phyloP scores from a whole-genome alignment of 2,113 vertebrate species.

The Oceanodroma tethys region DNA sequence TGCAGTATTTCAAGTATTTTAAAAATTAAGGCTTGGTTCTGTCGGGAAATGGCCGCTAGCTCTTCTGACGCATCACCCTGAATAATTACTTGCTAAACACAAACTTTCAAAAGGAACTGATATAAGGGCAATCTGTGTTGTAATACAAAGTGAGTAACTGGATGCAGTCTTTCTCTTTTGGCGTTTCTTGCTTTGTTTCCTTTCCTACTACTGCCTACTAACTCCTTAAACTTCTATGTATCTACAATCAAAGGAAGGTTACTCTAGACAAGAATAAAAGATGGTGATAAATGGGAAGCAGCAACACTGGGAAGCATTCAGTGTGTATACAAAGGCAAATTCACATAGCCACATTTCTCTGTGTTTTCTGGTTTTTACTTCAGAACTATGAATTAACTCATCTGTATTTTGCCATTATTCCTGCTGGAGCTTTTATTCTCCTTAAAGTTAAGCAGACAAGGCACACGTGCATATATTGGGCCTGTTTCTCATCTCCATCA shows the following conservation, averaged over 20 bases:
- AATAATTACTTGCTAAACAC: not conserved
- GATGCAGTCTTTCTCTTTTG: not conserved
- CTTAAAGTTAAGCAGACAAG: not conserved
- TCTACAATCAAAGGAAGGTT: not conserved
- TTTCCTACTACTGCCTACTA: not conserved
- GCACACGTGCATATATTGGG: not conserved
- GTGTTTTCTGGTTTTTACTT: not conserved
- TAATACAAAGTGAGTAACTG: not conserved
- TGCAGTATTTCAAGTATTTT: constrained; percentile 38
- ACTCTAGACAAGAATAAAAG: not conserved
- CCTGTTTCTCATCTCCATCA: not conserved
- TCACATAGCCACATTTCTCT: not conserved
- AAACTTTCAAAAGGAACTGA: not conserved
- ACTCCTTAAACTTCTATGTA: not conserved
- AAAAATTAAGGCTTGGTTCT: constrained; percentile 50
- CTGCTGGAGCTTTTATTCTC: not conserved
- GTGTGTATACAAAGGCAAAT: not conserved
- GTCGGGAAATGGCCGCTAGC: not conserved
- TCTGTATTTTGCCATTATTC: not conserved
- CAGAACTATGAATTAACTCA: not conserved
- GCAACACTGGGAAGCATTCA: not conserved
- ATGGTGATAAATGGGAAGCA: not conserved
- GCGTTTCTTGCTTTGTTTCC: not conserved
- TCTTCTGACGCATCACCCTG: not conserved
- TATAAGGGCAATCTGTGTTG: not conserved